These are phyloP conservation scores for Colistium nudipinnis DNA, from an alignment of 2,113 vertebrate genomes.

Conservation along the genomic window DNA sequence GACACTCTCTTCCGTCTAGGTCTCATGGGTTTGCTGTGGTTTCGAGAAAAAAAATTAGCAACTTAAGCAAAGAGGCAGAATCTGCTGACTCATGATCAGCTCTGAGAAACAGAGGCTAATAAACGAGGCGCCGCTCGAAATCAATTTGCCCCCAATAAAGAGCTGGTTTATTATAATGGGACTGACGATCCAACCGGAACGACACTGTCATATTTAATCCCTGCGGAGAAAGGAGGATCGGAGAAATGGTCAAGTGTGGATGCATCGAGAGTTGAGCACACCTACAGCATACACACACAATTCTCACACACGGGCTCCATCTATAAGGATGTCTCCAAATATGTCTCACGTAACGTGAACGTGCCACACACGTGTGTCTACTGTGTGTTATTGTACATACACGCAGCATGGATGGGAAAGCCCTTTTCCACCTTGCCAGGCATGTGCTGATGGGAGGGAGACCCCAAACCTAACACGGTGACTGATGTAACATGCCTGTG, in stretches of 20 bases:
- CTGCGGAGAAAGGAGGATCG: constrained; percentile 25
- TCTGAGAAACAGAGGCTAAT: constrained; percentile 58
- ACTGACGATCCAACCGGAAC: constrained; percentile 58
- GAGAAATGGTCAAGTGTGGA: constrained; percentile 32
- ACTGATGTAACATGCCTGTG: constrained; percentile 41
- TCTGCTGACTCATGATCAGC: constrained; percentile 68
- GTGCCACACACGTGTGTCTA: not conserved
- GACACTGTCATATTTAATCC: constrained; percentile 62
- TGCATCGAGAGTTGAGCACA: constrained; percentile 10
- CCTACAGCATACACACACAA: constrained; percentile 4
- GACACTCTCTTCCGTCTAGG: constrained; percentile 10
- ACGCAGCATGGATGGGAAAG: constrained; percentile 37
- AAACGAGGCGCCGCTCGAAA: constrained; percentile 65
- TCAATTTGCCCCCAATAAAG: constrained; percentile 71
- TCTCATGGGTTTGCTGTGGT: constrained; percentile 47
- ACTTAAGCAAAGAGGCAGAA: constrained; percentile 43
- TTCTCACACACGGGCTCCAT: not conserved
- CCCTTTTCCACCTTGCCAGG: constrained; percentile 32
- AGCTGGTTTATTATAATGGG: constrained; percentile 58
- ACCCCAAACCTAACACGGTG: constrained; percentile 21
- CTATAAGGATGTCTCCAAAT: not conserved
- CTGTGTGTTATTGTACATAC: not conserved
- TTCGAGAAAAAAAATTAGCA: constrained; percentile 15
- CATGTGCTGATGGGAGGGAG: constrained; percentile 43
- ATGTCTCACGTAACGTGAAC: not conserved